A percentile compares a stretch with the other conserved stretches of the same genome.
Conservation (phyloP, 2,888 invertebrate genomes). For the Heliconius sara region DNA sequence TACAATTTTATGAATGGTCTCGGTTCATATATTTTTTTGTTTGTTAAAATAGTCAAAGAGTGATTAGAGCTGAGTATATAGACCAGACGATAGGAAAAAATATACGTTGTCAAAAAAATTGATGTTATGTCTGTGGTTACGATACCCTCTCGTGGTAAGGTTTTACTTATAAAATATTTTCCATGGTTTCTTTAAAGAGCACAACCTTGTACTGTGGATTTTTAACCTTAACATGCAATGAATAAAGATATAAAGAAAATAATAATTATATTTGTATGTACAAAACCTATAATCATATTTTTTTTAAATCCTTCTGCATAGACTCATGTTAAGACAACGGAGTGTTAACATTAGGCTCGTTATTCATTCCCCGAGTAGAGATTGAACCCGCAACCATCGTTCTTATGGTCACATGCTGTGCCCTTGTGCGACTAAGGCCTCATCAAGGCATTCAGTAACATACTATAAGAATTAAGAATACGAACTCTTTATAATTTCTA, state of each 20-base stretch:
- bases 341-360: too few species aligned
- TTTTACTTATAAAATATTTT: too few species aligned
- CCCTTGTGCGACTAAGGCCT: neutral
- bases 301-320: too few species aligned
- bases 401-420: neutral
- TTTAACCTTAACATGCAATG: neutral
- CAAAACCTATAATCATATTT: too few species aligned
- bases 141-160: too few species aligned
- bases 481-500: too few species aligned
- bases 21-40: neutral
- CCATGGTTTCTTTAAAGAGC: too few species aligned
- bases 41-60: neutral
- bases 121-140: neutral
- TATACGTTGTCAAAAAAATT: neutral
- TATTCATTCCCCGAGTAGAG: neutral
- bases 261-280: too few species aligned
- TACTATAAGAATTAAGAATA: too few species aligned
- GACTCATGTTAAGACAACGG: too few species aligned
- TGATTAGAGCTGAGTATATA: neutral
- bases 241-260: too few species aligned
- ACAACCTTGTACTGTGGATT: neutral
- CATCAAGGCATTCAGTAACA: neutral
- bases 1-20: conserved; percentile 10
- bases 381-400: neutral
- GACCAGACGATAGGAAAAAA: neutral